Evolutionary conservation across 1,140 invertebrate species (phyloP).

Genomic region (Zophobas atratus): DNA sequence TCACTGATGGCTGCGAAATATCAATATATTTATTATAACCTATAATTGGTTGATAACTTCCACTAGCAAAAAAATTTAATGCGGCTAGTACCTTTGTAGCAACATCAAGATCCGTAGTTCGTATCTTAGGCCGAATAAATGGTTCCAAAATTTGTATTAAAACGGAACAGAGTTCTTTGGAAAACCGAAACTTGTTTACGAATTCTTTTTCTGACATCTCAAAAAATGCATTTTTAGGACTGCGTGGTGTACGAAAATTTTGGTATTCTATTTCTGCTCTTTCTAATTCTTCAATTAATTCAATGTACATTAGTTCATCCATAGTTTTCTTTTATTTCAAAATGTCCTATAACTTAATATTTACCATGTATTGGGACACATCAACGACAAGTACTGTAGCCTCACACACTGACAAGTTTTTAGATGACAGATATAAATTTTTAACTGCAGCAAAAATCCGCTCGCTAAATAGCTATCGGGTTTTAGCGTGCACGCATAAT

Average conservation of each 20-base stretch:
- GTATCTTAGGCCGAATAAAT: not conserved
- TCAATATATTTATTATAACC: not conserved
- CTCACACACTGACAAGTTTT: too few relatives aligned
- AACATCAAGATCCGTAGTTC: not conserved
- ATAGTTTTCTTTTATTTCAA: not conserved
- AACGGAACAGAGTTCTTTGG: not conserved
- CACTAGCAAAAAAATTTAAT: slow-evolving; percentile 5
- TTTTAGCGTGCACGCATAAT: too few relatives aligned
- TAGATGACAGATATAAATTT: too few relatives aligned
- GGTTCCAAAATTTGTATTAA: slow-evolving; percentile 3
- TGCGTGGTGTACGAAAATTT: not conserved
- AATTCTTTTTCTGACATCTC: not conserved
- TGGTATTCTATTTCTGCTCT: not conserved
- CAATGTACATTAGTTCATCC: slow-evolving; percentile 1
- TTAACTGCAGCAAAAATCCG: too few relatives aligned
- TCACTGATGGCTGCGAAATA: not conserved
- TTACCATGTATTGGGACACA: too few relatives aligned
- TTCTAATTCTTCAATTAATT: slow-evolving; percentile 5
- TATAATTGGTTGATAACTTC: slow-evolving; percentile 14
- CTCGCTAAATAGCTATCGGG: too few relatives aligned
- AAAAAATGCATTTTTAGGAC: slow-evolving; percentile 6
- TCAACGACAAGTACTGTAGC: too few relatives aligned
- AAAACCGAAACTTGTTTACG: slow-evolving; percentile 14
- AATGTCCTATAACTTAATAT: too few relatives aligned
- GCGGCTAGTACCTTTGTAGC: slow-evolving; percentile 6